Percentiles rank a stretch among this genome's conserved stretches.
phyloP scores from a whole-genome alignment of 2,113 vertebrate species.

The Oxygymnocypris stewartii region DNA sequence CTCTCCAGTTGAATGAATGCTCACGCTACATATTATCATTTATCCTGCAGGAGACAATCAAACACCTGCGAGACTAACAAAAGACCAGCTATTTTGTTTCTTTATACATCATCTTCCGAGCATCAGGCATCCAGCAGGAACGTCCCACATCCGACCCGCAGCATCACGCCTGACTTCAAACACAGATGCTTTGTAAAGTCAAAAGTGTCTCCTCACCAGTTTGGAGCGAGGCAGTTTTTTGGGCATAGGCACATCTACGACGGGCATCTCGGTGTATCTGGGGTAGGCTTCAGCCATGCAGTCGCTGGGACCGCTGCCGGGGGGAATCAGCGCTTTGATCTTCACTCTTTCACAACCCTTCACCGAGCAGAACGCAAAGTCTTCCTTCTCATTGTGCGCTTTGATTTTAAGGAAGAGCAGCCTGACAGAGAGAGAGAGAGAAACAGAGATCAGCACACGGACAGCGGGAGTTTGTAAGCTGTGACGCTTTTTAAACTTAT shows the following conservation, averaged over 20 bases:
- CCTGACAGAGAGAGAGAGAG: conserved; percentile 68
- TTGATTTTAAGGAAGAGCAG: conserved; percentile 90
- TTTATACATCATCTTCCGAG: background rate
- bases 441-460: background rate
- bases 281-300: conserved; percentile 87
- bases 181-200: background rate
- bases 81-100: background rate
- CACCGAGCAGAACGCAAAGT: conserved; percentile 90
- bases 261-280: conserved; percentile 79
- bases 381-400: conserved; percentile 85
- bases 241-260: conserved; percentile 91
- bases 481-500: background rate
- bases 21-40: background rate
- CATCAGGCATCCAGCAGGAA: background rate
- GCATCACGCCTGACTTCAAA: background rate
- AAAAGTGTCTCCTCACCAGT: conserved; percentile 74
- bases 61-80: background rate
- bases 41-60: background rate
- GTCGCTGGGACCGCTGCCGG: conserved; percentile 79
- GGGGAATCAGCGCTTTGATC: conserved; percentile 86
- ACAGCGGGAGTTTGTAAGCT: background rate
- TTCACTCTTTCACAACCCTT: conserved; percentile 92
- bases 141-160: background rate
- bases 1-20: background rate
- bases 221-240: conserved; percentile 74